Percentiles rank a stretch among this genome's conserved stretches.
Evolutionary conservation across 2,797 vertebrate species (phyloP).

Genomic region (Lutjanus campechanus): DNA sequence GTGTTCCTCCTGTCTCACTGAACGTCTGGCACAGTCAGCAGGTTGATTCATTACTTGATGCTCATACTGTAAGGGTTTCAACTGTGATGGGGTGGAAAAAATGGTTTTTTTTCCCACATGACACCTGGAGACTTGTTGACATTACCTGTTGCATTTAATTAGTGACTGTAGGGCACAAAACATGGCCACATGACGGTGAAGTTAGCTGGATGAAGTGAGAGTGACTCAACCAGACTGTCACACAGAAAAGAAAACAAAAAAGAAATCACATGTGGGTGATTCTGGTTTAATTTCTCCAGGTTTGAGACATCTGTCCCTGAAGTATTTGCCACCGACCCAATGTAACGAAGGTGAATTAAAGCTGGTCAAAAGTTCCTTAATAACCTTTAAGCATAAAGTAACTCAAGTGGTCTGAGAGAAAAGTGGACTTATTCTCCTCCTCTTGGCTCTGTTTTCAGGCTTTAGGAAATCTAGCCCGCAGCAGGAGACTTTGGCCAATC

Average conservation of each 20-base stretch:
- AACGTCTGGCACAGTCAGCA: constrained; percentile 57
- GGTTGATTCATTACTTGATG: constrained; percentile 63
- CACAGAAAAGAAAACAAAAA: constrained; percentile 14
- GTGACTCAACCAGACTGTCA: constrained; percentile 20
- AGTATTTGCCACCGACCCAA: not conserved
- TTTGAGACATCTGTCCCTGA: constrained; percentile 4
- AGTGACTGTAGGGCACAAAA: constrained; percentile 4
- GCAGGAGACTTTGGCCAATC: too few relatives aligned
- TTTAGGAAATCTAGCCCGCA: too few relatives aligned
- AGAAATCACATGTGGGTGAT: not conserved
- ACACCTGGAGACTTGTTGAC: constrained; percentile 59
- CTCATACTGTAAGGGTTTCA: constrained; percentile 39
- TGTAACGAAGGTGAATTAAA: not conserved
- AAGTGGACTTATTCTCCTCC: too few relatives aligned
- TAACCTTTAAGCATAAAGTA: too few relatives aligned
- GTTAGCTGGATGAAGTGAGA: constrained; percentile 8
- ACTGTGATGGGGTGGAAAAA: constrained; percentile 33
- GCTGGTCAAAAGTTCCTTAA: too few relatives aligned
- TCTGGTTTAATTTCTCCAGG: not conserved
- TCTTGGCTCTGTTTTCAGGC: too few relatives aligned
- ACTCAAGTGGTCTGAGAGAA: too few relatives aligned
- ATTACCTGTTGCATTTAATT: constrained; percentile 58
- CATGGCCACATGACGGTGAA: not conserved
- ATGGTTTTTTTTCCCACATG: constrained; percentile 41
- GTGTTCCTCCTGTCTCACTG: constrained; percentile 53